Evolutionary conservation across 1,140 invertebrate genomes (phyloP).

Genomic region (Meloidogyne chitwoodi): DNA sequence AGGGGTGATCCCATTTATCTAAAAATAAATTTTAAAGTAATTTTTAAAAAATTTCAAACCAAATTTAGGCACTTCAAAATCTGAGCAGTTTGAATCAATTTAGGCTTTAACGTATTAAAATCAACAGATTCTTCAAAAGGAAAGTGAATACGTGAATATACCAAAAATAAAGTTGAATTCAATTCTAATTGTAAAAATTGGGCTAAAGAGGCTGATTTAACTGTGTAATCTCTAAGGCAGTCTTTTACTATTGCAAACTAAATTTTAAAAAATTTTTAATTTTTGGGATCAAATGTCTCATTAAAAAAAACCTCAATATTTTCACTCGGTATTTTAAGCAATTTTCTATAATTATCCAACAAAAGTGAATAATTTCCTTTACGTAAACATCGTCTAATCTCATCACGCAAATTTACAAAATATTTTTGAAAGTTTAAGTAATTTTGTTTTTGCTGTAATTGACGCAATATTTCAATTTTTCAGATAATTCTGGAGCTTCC

Average conservation of each 20-base stretch:
- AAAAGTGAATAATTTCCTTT: slow-evolving; percentile 16
- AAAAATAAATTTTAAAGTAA: background rate
- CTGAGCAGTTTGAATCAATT: slow-evolving; percentile 21
- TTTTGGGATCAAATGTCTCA: background rate
- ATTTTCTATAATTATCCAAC: slow-evolving; percentile 17
- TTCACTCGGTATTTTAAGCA: slow-evolving; percentile 19
- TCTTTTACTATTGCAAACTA: background rate
- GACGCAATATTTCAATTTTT: slow-evolving; percentile 10
- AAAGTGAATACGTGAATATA: slow-evolving; percentile 27
- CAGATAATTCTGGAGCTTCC: slow-evolving; percentile 13
- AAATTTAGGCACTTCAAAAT: slow-evolving; percentile 23
- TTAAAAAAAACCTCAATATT: slow-evolving; percentile 4
- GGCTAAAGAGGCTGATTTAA: slow-evolving; percentile 9
- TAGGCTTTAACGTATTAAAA: slow-evolving; percentile 13
- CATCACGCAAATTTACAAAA: slow-evolving; percentile 16
- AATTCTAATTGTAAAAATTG: slow-evolving; percentile 22
- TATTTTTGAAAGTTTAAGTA: slow-evolving; percentile 29
- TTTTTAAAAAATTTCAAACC: background rate
- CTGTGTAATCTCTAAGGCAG: slow-evolving; percentile 9
- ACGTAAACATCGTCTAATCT: slow-evolving; percentile 19
- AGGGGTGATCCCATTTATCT: too few relatives aligned
- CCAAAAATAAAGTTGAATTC: background rate
- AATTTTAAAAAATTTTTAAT: slow-evolving; percentile 4
- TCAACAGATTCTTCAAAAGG: slow-evolving; percentile 30
- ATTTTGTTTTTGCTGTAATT: slow-evolving; percentile 16